phyloP scores from a whole-genome alignment of 1,140 invertebrate genomes.

The Globodera rostochiensis region DNA sequence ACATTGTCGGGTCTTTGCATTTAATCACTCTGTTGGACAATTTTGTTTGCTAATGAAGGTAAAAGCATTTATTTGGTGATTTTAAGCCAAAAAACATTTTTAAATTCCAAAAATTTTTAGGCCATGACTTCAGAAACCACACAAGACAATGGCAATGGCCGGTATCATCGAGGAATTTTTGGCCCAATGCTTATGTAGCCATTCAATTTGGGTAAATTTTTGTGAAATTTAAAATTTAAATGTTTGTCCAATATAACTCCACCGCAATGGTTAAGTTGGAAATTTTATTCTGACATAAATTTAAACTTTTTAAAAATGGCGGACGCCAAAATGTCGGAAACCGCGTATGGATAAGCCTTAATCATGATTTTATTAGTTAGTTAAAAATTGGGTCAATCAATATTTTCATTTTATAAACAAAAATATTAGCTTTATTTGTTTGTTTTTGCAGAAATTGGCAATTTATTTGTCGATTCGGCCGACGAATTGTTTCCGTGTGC shows the following conservation, averaged over 20 bases:
- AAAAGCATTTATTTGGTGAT: too few species aligned
- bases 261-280: conserved; percentile 43
- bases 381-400: too few species aligned
- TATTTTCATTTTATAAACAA: too few species aligned
- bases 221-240: neutral
- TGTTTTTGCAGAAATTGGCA: too few species aligned
- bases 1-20: conserved; percentile 64
- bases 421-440: too few species aligned
- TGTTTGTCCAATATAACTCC: conserved; percentile 51
- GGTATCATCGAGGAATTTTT: conserved; percentile 55
- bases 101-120: neutral
- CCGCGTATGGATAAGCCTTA: neutral
- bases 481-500: too few species aligned
- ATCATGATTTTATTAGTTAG: too few species aligned
- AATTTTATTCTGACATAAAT: neutral
- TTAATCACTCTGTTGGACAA: conserved; percentile 62
- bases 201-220: conserved; percentile 26
- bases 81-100: too few species aligned
- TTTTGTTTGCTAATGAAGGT: conserved; percentile 53
- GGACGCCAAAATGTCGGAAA: neutral
- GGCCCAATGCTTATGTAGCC: conserved; percentile 49
- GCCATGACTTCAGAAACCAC: conserved; percentile 49
- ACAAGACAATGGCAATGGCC: conserved; percentile 52
- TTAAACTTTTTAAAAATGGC: neutral
- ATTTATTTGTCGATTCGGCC: too few species aligned